Evolutionary conservation across 92 coral and sea anemone genomes (phyloP), one percentile per base, ranked within the genome.

Genomic region (Epizoanthus rinbou): DNA sequence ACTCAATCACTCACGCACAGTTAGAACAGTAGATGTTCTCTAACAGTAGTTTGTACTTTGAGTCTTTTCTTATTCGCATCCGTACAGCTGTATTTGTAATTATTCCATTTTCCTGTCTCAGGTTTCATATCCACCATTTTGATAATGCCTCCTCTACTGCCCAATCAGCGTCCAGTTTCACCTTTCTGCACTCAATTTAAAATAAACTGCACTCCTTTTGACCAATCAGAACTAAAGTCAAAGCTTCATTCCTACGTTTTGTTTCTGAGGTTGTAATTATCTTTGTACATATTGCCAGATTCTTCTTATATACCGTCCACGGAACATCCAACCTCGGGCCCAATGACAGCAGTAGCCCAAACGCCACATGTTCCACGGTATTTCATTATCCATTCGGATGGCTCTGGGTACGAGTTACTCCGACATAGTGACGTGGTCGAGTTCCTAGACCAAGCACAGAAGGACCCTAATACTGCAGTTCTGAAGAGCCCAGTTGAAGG

Each of bases 391-490:
- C 95, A 87, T 86, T 87, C 96, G n/a, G 97, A 97, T 68, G 99
- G 99, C 37, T 76, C 97, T 80, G 98, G 99, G 70, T 94, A 91
- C n/a, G 99, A 97, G 86, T 88, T 97, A 18, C 76, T 97, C 52
- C 97, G 98, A 47, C 80, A 87, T 64, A 60, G 21, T 79, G 99
- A 97, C 84, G 95, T 97, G 50, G 39, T 74, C 54, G 95, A 94
- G 39, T 92, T 90, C 84, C 85, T 97, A 69, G 81, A 88, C 50
- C 85, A 71, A 53, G 98, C 98, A n/a, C 92, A 87, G 83, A 80
- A 89, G 37, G 98, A 97, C 76, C 95, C 91, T 35, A 87, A 87
- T 43, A 87, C 93, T 8, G 99, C 99, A 21, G 93, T 97, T n/a
- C 75, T 97, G 45, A 89, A 83, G 81, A 90, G 92, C 82, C 93